Conservation (phyloP, 2,797 vertebrate species). For the Sphenopsis melanotis region DNA sequence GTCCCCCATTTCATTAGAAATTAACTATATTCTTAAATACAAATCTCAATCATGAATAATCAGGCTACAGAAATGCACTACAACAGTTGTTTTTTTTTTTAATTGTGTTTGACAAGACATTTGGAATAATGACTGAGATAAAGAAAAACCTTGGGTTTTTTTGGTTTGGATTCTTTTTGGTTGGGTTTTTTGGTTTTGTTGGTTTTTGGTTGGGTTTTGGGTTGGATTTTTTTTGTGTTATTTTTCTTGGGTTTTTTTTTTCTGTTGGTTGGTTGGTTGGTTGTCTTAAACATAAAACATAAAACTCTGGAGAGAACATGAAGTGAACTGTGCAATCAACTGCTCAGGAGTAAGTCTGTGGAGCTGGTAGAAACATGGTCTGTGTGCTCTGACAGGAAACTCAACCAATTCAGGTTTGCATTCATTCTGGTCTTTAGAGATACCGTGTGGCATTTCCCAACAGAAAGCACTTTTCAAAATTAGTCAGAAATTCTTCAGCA, state of each 20-base stretch:
- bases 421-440: background rate
- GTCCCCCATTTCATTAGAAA: background rate
- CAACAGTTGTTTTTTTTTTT: fast-evolving
- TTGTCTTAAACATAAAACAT: background rate
- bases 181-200: background rate
- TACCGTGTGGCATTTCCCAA: background rate
- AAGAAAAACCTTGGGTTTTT: background rate
- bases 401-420: background rate
- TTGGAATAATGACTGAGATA: background rate
- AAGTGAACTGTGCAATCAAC: background rate
- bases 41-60: background rate
- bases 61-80: background rate
- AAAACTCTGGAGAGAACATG: background rate
- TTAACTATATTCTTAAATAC: background rate
- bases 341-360: background rate
- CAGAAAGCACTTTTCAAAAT: background rate
- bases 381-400: background rate
- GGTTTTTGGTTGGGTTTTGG: background rate
- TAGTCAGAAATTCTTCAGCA: background rate
- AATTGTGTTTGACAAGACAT: background rate
- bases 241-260: too few species aligned
- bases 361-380: background rate
- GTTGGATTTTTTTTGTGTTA: background rate
- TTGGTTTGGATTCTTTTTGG: background rate
- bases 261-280: background rate